Evolutionary conservation across 2,888 invertebrate genomes (phyloP).

Genomic region (Protophormia terraenovae): DNA sequence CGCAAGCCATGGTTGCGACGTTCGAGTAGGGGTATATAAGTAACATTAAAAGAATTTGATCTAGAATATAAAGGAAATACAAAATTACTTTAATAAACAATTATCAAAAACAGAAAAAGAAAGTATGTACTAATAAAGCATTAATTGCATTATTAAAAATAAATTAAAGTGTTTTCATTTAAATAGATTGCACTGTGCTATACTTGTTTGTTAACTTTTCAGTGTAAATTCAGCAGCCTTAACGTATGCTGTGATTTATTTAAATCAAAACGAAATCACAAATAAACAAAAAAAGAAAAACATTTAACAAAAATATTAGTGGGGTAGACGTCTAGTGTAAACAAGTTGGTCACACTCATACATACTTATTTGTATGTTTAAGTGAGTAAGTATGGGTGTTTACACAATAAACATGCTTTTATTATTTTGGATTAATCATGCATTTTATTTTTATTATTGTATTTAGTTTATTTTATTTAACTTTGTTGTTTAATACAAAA

Average conservation of each 20-base stretch:
- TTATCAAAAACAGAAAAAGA: too few species aligned
- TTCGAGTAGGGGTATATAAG: constrained; percentile 64
- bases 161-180: neutral
- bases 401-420: constrained; percentile 34
- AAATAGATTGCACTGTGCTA: constrained; percentile 15
- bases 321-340: neutral
- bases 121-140: neutral
- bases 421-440: constrained; percentile 49
- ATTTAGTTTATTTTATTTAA: neutral
- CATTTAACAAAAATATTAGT: constrained; percentile 27
- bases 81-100: constrained; percentile 5
- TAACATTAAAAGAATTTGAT: constrained; percentile 67
- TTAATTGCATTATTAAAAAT: neutral
- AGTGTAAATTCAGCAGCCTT: constrained; percentile 54
- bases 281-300: neutral
- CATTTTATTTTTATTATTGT: constrained; percentile 14
- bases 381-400: neutral
- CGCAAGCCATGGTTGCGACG: constrained; percentile 50
- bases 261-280: neutral
- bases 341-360: neutral
- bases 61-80: constrained; percentile 55
- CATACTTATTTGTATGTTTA: neutral
- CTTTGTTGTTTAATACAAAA: constrained; percentile 21
- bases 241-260: constrained; percentile 65
- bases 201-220: constrained; percentile 7